These are phyloP conservation scores for Agrotis segetum DNA, from an alignment of 2,888 invertebrate genomes.

Conservation along the genomic window DNA sequence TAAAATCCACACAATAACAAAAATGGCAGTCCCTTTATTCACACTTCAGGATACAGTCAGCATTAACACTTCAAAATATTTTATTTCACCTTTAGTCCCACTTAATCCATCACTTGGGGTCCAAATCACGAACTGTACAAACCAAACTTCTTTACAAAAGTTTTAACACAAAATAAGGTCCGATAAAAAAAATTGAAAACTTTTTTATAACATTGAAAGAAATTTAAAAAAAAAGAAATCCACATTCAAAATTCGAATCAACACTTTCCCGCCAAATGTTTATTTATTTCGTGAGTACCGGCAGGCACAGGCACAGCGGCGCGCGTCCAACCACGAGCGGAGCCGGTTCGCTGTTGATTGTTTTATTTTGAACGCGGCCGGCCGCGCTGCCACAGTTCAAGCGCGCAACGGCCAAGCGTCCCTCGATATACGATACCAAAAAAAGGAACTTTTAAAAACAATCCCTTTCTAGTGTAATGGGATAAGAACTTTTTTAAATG, in stretches of 20 bases:
- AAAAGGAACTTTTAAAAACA: constrained; percentile 72
- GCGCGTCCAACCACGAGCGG: constrained; percentile 83
- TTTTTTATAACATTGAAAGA: constrained; percentile 9
- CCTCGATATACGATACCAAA: constrained; percentile 70
- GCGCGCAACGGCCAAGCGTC: constrained; percentile 70
- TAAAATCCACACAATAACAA: constrained; percentile 34
- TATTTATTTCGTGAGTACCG: constrained; percentile 70
- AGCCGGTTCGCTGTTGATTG: constrained; percentile 87
- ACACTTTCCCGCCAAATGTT: constrained; percentile 82
- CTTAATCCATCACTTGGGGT: constrained; percentile 73
- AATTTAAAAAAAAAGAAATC: constrained; percentile 26
- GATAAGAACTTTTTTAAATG: constrained; percentile 61
- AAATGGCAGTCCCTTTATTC: constrained; percentile 56
- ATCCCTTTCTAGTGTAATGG: constrained; percentile 65
- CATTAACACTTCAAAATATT: constrained; percentile 72
- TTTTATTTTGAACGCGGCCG: constrained; percentile 84
- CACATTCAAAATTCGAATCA: constrained; percentile 55
- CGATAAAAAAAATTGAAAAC: neutral
- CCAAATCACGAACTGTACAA: constrained; percentile 67
- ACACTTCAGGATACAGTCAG: constrained; percentile 26
- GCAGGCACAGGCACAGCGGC: constrained; percentile 63
- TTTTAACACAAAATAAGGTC: constrained; percentile 20
- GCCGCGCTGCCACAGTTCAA: constrained; percentile 65
- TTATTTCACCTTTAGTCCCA: constrained; percentile 69
- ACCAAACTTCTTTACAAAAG: constrained; percentile 36